Base-by-base conservation (phyloP, 2,888 invertebrate genomes). In the Flexamia atlantica region DNA sequence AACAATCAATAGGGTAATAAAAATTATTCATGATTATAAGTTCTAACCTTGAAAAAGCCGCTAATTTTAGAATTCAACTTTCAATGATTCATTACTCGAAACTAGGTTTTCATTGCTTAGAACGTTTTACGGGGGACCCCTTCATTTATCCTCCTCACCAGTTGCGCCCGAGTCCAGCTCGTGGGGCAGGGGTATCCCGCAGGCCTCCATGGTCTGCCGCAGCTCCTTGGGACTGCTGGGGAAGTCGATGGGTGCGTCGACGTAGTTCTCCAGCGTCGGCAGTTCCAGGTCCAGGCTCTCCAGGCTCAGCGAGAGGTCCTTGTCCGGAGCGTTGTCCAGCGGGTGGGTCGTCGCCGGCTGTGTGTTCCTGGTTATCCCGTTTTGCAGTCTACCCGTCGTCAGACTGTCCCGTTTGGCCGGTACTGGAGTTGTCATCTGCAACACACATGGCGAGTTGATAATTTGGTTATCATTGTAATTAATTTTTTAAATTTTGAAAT, bases 211-310 rank as follows among this genome's bases (percentile, higher is more conserved):
- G 12, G 30, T 72, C 60, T 85, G 84, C 30, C 83, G 57, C 25
- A 86, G 72, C 23, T 81, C 83, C 57, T 81, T 79, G 10, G 86
- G 87, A 53, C 86, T 86, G 74, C 40, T 86, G 0, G 85, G 86
- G 72, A 86, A 86, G 60, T 85, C 85, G 30, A 84, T 83, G 17
- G 85, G 83, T 84, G 86, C 86, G 57, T 70, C 42, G 30, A 70
- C 81, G 25, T 85, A 83, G 17, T 79, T 84, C 17, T 85, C 85
- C 20, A 81, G 40, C 14, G 84, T 23, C n/a, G 85, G 86, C 17
- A 87, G 20, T 57, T 87, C 86, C 12, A 86, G 42, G 57, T 87
- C 86, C 42, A 87, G 84, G 70, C 86, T 86, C 68, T 87, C 86
- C 50, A 86, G 60, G 72, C 85, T 86, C 17, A 85, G 64, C 7